Evolutionary conservation across 2,888 invertebrate species (phyloP).

Genomic region (Beris morrisii): DNA sequence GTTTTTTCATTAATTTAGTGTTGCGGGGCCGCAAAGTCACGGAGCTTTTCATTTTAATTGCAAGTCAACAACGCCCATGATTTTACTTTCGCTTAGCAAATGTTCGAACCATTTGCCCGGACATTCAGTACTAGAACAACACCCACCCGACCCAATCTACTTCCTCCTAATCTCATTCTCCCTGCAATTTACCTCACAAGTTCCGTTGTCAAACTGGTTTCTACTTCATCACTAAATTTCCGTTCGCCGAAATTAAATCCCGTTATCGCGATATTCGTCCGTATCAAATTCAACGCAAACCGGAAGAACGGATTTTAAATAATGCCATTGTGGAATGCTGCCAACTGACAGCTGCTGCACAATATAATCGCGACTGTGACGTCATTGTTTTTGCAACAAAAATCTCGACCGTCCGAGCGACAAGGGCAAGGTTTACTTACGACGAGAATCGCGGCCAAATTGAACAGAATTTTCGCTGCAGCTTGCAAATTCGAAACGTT

Average conservation of each 20-base stretch:
- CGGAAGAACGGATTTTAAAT: too few relatives aligned
- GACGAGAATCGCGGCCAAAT: not conserved
- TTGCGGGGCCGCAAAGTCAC: not conserved
- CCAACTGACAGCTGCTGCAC: slow-evolving; percentile 24
- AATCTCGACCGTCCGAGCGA: not conserved
- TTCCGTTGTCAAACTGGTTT: not conserved
- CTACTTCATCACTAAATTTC: too few relatives aligned
- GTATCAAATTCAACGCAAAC: too few relatives aligned
- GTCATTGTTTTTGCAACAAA: not conserved
- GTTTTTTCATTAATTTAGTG: not conserved
- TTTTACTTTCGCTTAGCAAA: slow-evolving; percentile 5
- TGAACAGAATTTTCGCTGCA: not conserved
- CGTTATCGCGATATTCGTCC: too few relatives aligned
- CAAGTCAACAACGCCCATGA: slow-evolving; percentile 45
- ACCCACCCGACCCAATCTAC: not conserved
- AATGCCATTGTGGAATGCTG: not conserved
- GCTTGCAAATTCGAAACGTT: not conserved
- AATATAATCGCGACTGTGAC: not conserved
- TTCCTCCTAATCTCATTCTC: not conserved
- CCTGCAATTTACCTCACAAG: not conserved
- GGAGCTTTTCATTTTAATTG: not conserved
- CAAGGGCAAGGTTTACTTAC: slow-evolving; percentile 26
- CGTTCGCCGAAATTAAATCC: too few relatives aligned
- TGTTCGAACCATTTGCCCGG: slow-evolving; percentile 1
- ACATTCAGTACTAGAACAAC: slow-evolving; percentile 14